A percentile compares a stretch with the other conserved stretches of the same genome.
phyloP scores from a whole-genome alignment of 2,797 vertebrate species.

The Gila robusta region DNA sequence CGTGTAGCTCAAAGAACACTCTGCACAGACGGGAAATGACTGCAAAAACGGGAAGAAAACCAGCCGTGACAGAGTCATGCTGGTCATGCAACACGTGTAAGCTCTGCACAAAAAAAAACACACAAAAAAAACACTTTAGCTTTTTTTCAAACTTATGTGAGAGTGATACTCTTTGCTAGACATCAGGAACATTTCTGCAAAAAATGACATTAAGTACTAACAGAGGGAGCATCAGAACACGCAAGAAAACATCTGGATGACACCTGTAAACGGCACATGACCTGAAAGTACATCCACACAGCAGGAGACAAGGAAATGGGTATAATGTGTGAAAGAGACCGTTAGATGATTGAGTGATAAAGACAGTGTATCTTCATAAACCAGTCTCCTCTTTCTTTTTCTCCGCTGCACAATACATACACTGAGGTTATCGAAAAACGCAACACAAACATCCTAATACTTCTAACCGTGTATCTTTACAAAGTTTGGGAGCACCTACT shows the following conservation, averaged over 20 bases:
- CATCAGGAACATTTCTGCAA: slow-evolving; percentile 26
- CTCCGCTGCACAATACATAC: not conserved
- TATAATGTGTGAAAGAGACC: slow-evolving; percentile 50
- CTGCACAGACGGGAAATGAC: not conserved
- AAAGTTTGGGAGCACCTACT: not conserved
- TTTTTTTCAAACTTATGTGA: slow-evolving; percentile 16
- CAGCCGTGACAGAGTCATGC: not conserved
- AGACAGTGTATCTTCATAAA: slow-evolving; percentile 17
- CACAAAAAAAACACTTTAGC: too few relatives aligned
- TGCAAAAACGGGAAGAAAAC: slow-evolving; percentile 5
- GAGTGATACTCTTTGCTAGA: slow-evolving; percentile 31
- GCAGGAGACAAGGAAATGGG: slow-evolving; percentile 38
- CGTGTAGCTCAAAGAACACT: not conserved
- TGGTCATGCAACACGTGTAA: slow-evolving; percentile 2
- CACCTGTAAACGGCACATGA: slow-evolving; percentile 76
- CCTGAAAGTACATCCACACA: slow-evolving; percentile 61
- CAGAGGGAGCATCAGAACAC: slow-evolving; percentile 61
- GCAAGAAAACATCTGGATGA: slow-evolving; percentile 75
- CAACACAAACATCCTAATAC: not conserved
- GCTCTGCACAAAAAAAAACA: not conserved
- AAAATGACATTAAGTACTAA: slow-evolving; percentile 60
- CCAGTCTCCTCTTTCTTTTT: not conserved
- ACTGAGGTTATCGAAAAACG: not conserved
- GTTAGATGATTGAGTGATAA: slow-evolving; percentile 42
- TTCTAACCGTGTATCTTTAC: not conserved